Conservation (phyloP, 2,888 invertebrate species). For the Eupithecia tripunctaria region DNA sequence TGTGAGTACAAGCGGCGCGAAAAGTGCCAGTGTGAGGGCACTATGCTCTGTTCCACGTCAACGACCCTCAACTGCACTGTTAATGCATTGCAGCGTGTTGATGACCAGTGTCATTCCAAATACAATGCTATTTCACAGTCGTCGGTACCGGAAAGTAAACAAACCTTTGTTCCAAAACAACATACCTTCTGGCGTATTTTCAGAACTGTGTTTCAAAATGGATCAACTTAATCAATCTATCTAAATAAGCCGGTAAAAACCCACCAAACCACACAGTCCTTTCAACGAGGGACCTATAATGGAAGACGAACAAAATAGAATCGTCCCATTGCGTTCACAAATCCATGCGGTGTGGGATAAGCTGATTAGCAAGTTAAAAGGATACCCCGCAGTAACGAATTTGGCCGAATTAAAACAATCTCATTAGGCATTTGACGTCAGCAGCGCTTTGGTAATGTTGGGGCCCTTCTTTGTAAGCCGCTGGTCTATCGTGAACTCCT, state of each 20-base stretch:
- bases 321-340: conserved; percentile 56
- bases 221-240: conserved; percentile 11
- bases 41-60: conserved; percentile 48
- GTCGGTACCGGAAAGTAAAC: not conserved
- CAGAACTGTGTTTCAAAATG: not conserved
- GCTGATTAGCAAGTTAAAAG: conserved; percentile 76
- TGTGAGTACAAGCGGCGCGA: conserved; percentile 56
- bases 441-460: conserved; percentile 47
- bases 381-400: conserved; percentile 61
- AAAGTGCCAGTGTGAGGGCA: conserved; percentile 56
- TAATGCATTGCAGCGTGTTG: conserved; percentile 18
- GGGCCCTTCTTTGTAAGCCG: conserved; percentile 1
- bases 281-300: conserved; percentile 14
- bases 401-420: conserved; percentile 71
- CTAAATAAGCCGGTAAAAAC: conserved; percentile 17
- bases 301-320: conserved; percentile 25
- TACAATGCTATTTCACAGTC: not conserved
- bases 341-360: conserved; percentile 67
- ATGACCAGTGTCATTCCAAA: conserved; percentile 3
- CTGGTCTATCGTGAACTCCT: conserved; percentile 2
- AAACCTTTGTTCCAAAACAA: not conserved
- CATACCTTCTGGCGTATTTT: not conserved
- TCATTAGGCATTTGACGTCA: conserved; percentile 63
- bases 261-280: conserved; percentile 20
- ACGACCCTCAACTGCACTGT: conserved; percentile 34